Percentiles rank a stretch among this genome's conserved stretches.
These are phyloP conservation scores for Acholoe squamosa DNA, from an alignment of 2,888 invertebrate genomes.

Conservation along the genomic window DNA sequence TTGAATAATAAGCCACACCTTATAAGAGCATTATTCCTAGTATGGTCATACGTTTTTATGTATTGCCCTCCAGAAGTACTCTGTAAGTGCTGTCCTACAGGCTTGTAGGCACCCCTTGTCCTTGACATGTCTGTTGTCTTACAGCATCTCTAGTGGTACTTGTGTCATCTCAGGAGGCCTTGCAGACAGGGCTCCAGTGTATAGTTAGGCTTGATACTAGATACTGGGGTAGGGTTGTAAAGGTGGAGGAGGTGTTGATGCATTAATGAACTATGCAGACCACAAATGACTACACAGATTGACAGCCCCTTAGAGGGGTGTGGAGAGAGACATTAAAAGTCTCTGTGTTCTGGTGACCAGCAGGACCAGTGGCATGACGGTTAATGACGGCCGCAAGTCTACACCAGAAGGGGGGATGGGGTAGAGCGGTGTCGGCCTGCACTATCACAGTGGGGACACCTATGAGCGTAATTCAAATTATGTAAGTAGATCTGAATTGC, in stretches of 20 bases:
- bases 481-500: too few relatives aligned
- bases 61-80: neutral
- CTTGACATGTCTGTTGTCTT: neutral
- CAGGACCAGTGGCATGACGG: neutral
- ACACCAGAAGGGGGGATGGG: too few relatives aligned
- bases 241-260: neutral
- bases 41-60: too few relatives aligned
- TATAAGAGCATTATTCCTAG: too few relatives aligned
- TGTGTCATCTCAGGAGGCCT: neutral
- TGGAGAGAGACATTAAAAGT: neutral
- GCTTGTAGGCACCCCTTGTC: neutral
- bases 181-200: neutral
- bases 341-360: neutral
- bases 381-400: neutral
- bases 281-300: neutral
- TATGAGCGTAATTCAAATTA: too few relatives aligned
- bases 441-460: too few relatives aligned
- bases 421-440: too few relatives aligned
- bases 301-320: neutral
- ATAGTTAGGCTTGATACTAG: neutral
- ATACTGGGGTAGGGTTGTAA: neutral
- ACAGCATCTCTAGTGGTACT: neutral
- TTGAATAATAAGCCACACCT: too few relatives aligned
- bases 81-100: neutral
- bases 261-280: neutral